Evolutionary conservation across 2,888 invertebrate genomes (phyloP).

Genomic region (Mechanitis messenoides): DNA sequence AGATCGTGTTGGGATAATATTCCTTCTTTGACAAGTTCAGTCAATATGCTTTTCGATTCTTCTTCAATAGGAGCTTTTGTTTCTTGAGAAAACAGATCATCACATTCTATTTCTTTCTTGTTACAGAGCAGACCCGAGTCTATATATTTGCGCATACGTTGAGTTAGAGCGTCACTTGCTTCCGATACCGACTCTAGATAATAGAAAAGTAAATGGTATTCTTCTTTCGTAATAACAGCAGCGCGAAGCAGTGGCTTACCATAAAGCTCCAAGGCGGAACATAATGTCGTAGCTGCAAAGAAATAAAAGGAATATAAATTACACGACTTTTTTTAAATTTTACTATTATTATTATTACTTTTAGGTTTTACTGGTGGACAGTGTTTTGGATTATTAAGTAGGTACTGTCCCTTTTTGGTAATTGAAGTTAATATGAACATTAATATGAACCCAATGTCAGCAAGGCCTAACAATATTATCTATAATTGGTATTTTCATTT

Average conservation of each 20-base stretch:
- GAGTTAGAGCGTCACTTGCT: constrained; percentile 66
- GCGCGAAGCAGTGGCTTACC: constrained; percentile 77
- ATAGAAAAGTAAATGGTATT: constrained; percentile 74
- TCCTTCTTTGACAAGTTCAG: constrained; percentile 68
- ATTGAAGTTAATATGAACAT: too few relatives aligned
- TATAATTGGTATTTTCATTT: too few relatives aligned
- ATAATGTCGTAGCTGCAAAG: constrained; percentile 73
- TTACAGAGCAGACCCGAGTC: constrained; percentile 67
- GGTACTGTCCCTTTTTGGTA: too few relatives aligned
- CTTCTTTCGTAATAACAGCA: constrained; percentile 69
- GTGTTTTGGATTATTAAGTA: too few relatives aligned
- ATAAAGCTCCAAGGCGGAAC: constrained; percentile 79
- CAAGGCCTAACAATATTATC: too few relatives aligned
- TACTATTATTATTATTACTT: too few relatives aligned
- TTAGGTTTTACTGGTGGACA: too few relatives aligned
- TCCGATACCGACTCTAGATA: constrained; percentile 71
- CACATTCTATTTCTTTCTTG: constrained; percentile 41
- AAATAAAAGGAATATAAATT: constrained; percentile 26
- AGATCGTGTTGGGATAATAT: constrained; percentile 65
- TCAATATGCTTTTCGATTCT: constrained; percentile 61
- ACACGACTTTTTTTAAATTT: too few relatives aligned
- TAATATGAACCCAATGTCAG: too few relatives aligned
- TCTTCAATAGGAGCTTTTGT: constrained; percentile 36
- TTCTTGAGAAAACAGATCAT: constrained; percentile 29
- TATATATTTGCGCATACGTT: constrained; percentile 70